A percentile compares a stretch with the other conserved stretches of the same genome.
phyloP scores from a whole-genome alignment of 2,113 vertebrate genomes.

The Nesoenas mayeri region DNA sequence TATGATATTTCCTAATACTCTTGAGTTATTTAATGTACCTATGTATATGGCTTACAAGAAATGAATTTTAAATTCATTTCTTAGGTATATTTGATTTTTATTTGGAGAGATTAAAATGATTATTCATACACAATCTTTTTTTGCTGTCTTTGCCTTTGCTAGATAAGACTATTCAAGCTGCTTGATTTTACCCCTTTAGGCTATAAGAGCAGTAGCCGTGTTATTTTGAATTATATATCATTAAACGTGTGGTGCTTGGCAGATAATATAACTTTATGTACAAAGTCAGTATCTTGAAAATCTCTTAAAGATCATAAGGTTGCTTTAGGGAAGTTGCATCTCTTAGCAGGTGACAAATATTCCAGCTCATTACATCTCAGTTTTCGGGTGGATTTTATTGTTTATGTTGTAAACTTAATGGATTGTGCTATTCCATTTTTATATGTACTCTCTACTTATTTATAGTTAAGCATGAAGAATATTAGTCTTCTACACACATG shows the following conservation, averaged over 20 bases:
- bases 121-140: background rate
- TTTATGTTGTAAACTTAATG: background rate
- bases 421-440: background rate
- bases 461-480: background rate
- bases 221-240: background rate
- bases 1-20: background rate
- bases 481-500: background rate
- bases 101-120: background rate
- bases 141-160: background rate
- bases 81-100: background rate
- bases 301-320: background rate
- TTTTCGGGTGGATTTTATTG: background rate
- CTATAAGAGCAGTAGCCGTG: background rate
- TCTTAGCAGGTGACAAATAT: background rate
- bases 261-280: background rate
- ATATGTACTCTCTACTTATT: background rate
- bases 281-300: background rate
- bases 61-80: background rate
- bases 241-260: background rate
- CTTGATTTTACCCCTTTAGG: background rate
- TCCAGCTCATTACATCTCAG: background rate
- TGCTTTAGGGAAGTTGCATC: background rate
- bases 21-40: background rate
- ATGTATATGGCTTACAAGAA: background rate
- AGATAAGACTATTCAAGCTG: background rate